phyloP scores from a whole-genome alignment of 2,797 vertebrate species.

The Tenualosa thibaudeaui region DNA sequence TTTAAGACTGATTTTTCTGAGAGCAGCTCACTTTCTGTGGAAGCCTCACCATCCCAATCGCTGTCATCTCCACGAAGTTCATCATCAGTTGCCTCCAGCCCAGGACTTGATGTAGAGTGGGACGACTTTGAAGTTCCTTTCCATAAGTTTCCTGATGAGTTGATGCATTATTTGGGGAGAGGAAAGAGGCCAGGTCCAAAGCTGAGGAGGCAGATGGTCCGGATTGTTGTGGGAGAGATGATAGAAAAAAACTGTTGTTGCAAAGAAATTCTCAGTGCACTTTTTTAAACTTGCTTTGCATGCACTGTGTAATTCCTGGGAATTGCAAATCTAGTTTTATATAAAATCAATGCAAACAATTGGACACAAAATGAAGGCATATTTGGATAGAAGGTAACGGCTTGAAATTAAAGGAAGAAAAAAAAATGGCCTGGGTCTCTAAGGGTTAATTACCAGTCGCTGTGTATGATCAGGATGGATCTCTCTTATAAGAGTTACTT shows the following conservation, averaged over 20 bases:
- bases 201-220: slow-evolving; percentile 33
- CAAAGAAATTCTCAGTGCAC: no score
- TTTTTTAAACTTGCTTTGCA: no score
- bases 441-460: no score
- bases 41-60: not conserved
- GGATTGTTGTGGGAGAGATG: slow-evolving; percentile 41
- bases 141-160: slow-evolving; percentile 36
- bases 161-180: slow-evolving; percentile 40
- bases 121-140: slow-evolving; percentile 42
- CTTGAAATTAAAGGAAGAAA: no score
- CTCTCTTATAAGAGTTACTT: no score
- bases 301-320: no score
- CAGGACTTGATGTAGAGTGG: slow-evolving; percentile 27
- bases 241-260: slow-evolving; percentile 19
- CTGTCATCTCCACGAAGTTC: not conserved
- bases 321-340: no score
- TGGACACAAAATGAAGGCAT: no score
- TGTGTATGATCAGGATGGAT: no score
- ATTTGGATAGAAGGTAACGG: no score
- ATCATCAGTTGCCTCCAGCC: not conserved
- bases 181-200: slow-evolving; percentile 28
- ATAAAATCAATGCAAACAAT: no score
- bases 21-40: not conserved
- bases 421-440: no score
- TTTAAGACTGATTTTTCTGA: not conserved